Evolutionary conservation across 2,797 vertebrate species (phyloP), one percentile per base, ranked within the genome.

Genomic region (Sciaenops ocellatus): DNA sequence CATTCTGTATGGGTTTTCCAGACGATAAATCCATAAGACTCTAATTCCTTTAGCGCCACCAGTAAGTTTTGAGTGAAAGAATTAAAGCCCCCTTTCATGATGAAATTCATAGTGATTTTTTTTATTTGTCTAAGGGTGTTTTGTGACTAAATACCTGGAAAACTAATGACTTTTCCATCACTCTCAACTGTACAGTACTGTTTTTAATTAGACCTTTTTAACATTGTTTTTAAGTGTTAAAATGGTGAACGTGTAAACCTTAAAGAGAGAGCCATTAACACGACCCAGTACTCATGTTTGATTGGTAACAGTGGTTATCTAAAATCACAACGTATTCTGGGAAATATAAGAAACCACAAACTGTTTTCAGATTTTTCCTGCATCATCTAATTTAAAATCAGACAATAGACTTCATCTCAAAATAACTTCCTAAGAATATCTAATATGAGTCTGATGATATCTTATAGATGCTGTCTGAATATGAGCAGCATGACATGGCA

Each of bases 401-500:
- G n/a, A 67, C 64, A 52, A 61, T 30, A 18, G 24, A 61, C 5
- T 42, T 22, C 48, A 42, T 28, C 16, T 24, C 3, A 34, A 56
- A 26, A 66, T 16, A 28, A 42, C 52, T 64, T 13, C 4, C 24
- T 24, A 63, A 41, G 63, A 30, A 30, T 4, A 34, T 38, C 20
- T 12, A 15, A 52, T 54, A 52, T 62, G 38, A 46, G 34, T 38
- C 9, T 38, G 50, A 72, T 51, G 47, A 7, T 46, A 54, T 34
- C 60, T 64, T 18, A 9, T 54, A 26, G 46, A 9, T 5, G 1
- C 11, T 44, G 38, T 50, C 30, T 50, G 54, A 22, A 59, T 54
- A 46, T 68, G 48, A 68, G 24, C 56, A 24, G 56, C 10, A 44
- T 15, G 13, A 78, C 20, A 64, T 20, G 60, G 24, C 75, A 56